Evolutionary conservation across 2,113 vertebrate species (phyloP), one percentile per base, ranked within the genome.

Genomic region (Seriola dumerili): DNA sequence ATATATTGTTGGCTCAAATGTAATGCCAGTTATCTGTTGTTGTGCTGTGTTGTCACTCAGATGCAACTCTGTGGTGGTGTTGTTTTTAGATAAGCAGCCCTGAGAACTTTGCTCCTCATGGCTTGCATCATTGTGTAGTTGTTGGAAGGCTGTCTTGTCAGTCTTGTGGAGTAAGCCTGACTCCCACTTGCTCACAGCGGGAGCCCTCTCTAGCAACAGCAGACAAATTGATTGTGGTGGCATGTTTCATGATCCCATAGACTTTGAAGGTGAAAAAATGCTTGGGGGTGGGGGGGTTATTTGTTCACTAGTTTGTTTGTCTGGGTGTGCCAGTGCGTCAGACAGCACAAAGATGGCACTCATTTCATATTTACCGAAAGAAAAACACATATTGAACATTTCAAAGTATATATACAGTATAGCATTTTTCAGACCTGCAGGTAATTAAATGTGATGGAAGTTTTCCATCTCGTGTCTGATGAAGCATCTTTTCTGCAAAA

Each of bases 231-330:
- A 85, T 70, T 64, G 61, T 11, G 42, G 72, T 76, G 75, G 71
- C 86, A 84, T 74, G 78, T 85, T 83, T 81, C 42, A 70, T 65
- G 82, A 88, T 86, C 75, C 64, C 13, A 40, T n/a, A 57, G 74
- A 80, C 79, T 91, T 88, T 89, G 80, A 80, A 77, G 82, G 78
- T 82, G 73, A 83, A 85, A 85, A 89, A 57, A 85, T 79, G 84
- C 79, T 48, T 1, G 0, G 40, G 54, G 55, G 81, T 78, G 84
- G 81, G 78, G 84, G 54, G 65, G 76, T 4, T 44, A 29, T 83
- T 90, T 78, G 73, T 86, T 86, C 75, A 64, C 59, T 48, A 73
- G 63, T 62, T 76, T 89, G 75, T 86, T 78, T 89, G 58, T 72
- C 4, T 77, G 52, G 6, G 50, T 52, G 50, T 23, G 54, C 11